Evolutionary conservation across 2,113 vertebrate genomes (phyloP), one percentile per base, ranked within the genome.

Genomic region (Gnathonemus longibarbis): DNA sequence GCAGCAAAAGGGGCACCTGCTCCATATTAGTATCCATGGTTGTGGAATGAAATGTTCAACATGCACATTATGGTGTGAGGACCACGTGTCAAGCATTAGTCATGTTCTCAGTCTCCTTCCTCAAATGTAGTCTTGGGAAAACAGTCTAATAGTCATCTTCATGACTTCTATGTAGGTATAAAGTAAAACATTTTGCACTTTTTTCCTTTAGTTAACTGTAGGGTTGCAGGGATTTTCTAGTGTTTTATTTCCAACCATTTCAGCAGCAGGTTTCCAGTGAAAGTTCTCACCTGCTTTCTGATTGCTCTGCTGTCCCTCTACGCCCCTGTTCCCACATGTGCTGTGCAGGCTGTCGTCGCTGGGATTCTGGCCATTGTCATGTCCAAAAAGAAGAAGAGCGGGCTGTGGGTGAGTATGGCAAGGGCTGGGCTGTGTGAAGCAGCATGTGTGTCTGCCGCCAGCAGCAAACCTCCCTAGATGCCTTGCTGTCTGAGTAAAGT

Each of bases 361-460:
- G 97, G 97, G 90, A 96, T 97, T 42, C 91, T 94, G 0, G 95
- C 96, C 53, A 97, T 97, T 19, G 92, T 97, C 83, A 92, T 98
- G 49, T 98, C 98, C 5, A 96, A 96, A 88, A 97, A 94, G 94
- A 96, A 96, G 90, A 92, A 92, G 90, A 96, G 93, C 45, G 89
- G 88, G 52, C 87, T 95, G 52, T 91, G 98, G 92, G 98, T 98
- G 96, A 94, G 92, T 92, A 52, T 77, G n/a, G 62, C 58, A 3
- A 10, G n/a, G 58, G 3, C n/a, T 13, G 62, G n/a, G 10, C 9
- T 11, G 24, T 66, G n/a, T 31, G 27, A 11, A 70, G 0, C 62
- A 66, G 3, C 53, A 50, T 88, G 17, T 21, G 19, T 21, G 27
- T 27, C 19, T 56, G 53, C 19, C 3, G 3, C 48, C n/a, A 62